These are phyloP conservation scores for Hesperophylax magnus DNA, from an alignment of 1,140 invertebrate species.

Conservation along the genomic window DNA sequence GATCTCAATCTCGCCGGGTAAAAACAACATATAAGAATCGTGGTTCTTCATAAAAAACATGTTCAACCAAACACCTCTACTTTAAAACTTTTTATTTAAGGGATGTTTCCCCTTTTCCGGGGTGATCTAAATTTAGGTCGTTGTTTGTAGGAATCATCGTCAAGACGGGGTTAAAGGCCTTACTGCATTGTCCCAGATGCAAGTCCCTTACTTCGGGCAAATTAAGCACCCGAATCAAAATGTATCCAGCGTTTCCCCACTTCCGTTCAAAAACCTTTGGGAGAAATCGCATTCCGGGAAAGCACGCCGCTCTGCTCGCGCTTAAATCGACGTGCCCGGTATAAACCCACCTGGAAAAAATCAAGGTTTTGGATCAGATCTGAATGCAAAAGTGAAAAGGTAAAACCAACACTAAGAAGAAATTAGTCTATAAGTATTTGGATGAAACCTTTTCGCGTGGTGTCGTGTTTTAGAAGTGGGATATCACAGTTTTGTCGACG, in stretches of 20 bases:
- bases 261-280: background rate
- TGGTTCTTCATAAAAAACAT: background rate
- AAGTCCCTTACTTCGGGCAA: background rate
- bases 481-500: background rate
- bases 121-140: background rate
- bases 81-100: background rate
- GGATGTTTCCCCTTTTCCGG: background rate
- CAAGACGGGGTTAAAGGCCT: conserved; percentile 25
- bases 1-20: background rate
- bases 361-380: background rate
- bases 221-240: background rate
- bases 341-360: conserved; percentile 11
- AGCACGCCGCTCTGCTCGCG: conserved; percentile 5
- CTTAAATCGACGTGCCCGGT: conserved; percentile 21
- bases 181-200: conserved; percentile 10
- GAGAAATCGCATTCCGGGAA: background rate
- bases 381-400: background rate
- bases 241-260: background rate
- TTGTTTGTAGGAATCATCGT: conserved; percentile 6
- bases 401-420: background rate
- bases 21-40: background rate
- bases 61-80: background rate
- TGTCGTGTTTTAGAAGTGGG: background rate
- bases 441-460: background rate
- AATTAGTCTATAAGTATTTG: background rate